Evolutionary conservation across 2,888 invertebrate species (phyloP).

Genomic region (Napeogenes sylphis): DNA sequence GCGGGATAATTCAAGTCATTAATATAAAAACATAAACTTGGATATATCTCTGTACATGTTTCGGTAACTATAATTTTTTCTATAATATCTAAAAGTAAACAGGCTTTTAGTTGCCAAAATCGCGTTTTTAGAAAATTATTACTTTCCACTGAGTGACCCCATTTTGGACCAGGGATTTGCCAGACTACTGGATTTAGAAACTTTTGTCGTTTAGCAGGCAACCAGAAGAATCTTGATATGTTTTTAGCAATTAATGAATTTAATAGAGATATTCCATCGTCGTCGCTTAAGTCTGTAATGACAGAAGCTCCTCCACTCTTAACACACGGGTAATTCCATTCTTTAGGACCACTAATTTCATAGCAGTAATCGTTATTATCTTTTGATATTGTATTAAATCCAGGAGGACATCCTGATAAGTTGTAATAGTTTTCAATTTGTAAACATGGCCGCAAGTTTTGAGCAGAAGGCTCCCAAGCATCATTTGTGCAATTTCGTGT

Average conservation of each 20-base stretch:
- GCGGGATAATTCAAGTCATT: slow-evolving; percentile 56
- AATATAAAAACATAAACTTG: slow-evolving; percentile 62
- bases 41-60: slow-evolving; percentile 49
- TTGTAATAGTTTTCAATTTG: slow-evolving; percentile 48
- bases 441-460: slow-evolving; percentile 47
- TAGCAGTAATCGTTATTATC: slow-evolving; percentile 56
- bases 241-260: slow-evolving; percentile 45
- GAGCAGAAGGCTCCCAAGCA: slow-evolving; percentile 50
- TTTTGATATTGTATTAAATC: slow-evolving; percentile 51
- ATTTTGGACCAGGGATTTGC: slow-evolving; percentile 69
- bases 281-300: slow-evolving; percentile 53
- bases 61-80: slow-evolving; percentile 46
- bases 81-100: slow-evolving; percentile 55
- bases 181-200: slow-evolving; percentile 64
- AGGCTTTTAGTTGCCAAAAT: slow-evolving; percentile 48
- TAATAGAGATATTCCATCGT: slow-evolving; percentile 49
- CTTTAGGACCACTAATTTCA: slow-evolving; percentile 43
- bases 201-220: slow-evolving; percentile 66
- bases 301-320: slow-evolving; percentile 60
- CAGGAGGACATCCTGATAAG: slow-evolving; percentile 54
- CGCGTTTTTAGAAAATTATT: slow-evolving; percentile 39
- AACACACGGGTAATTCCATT: slow-evolving; percentile 63
- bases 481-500: slow-evolving; percentile 54
- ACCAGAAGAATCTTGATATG: slow-evolving; percentile 61
- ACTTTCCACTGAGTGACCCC: slow-evolving; percentile 46